These are phyloP conservation scores for Brienomyrus longianalis DNA, from an alignment of 2,113 vertebrate species.

Conservation along the genomic window DNA sequence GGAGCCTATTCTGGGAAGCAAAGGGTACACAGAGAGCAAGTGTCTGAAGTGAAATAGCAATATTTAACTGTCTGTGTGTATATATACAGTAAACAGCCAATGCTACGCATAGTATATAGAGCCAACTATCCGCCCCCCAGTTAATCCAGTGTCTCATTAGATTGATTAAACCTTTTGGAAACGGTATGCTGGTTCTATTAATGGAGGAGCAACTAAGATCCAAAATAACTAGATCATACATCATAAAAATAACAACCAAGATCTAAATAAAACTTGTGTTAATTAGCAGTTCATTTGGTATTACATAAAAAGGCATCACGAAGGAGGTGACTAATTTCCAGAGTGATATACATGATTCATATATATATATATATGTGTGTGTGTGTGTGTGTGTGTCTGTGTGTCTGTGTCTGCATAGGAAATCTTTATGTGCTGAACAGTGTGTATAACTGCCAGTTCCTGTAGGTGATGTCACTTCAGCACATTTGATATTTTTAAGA, in stretches of 20 bases:
- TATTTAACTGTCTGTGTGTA: neutral
- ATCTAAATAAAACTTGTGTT: slow-evolving; percentile 2
- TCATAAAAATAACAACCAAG: neutral
- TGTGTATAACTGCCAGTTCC: neutral
- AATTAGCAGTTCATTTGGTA: neutral
- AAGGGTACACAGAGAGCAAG: neutral
- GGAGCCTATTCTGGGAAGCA: neutral
- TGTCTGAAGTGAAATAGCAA: neutral
- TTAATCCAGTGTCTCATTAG: neutral
- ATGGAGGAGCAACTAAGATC: neutral
- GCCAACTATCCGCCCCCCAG: neutral
- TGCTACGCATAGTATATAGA: neutral
- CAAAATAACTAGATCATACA: neutral
- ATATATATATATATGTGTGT: neutral
- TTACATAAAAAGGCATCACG: neutral
- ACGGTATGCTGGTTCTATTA: neutral
- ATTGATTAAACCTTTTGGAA: neutral
- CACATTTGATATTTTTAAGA: neutral
- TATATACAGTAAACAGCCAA: neutral
- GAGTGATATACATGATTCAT: neutral
- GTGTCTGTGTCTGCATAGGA: neutral
- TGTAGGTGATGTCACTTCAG: neutral
- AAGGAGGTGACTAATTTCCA: neutral
- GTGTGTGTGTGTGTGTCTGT: neutral
- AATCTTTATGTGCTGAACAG: neutral